Base-by-base conservation (phyloP, 2,113 vertebrate genomes). In the Chloropsis cyanopogon region DNA sequence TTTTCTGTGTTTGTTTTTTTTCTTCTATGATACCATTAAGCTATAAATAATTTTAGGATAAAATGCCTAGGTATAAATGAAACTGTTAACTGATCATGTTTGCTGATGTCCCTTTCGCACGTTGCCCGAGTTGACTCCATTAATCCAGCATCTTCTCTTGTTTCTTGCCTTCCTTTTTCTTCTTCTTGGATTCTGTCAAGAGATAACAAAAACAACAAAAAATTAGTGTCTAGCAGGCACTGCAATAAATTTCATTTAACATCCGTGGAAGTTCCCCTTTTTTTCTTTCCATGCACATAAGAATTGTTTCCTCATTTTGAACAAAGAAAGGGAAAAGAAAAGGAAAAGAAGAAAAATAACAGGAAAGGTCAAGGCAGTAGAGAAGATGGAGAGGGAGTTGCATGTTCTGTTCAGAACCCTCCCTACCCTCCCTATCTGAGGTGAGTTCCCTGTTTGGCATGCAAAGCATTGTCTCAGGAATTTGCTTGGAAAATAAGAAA, bases 141-240 rank as follows among this genome's bases (percentile, higher is more conserved):
- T 97, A 98, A 94, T 98, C 98, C 97, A 98, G 93, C 97, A 97
- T 98, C 96, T 98, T 98, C 97, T 98, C 98, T 93, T 98, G 98
- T 73, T 98, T 98, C 97, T 98, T 98, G 94, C 98, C 98, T 97
- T 98, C 98, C 96, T 98, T 98, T 98, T 98, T 98, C 98, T 98
- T 98, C 97, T 98, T 98, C 98, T 98, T 98, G 54, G 98, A 98
- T 95, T 98, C 98, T 97, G 97, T 94, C 86, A 91, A 95, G 64
- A 95, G 82, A 94, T 80, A 95, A 89, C 2, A 96, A 85, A 26
- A 61, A 78, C 16, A 42, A 69, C 6, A 54, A 86, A 93, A 80
- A 66, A 63, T 72, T 44, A 91, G 44, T 14, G 85, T 77, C 42
- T 39, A 83, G 54, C 14, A 85, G 52, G 16, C 57, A 82, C 29